A percentile compares a stretch with the other conserved stretches of the same genome.
Conservation (phyloP, 2,888 invertebrate genomes). For the Minunthozetes semirufus region DNA sequence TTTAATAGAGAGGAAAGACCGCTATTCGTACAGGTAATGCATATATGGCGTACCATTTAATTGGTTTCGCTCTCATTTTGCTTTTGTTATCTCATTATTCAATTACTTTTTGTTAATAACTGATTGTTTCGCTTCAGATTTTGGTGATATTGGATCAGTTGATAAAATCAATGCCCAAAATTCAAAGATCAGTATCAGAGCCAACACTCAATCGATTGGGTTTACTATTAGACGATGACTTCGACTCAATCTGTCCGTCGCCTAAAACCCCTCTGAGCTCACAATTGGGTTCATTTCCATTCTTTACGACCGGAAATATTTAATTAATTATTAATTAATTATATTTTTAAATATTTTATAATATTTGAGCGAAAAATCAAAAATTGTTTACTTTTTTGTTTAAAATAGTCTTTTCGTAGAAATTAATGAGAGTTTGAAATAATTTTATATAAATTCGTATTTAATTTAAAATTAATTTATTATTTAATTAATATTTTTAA, state of each 20-base stretch:
- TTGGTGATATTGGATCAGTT: slow-evolving; percentile 65
- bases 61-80: slow-evolving; percentile 29
- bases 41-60: too few relatives aligned
- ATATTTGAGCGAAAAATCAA: too few relatives aligned
- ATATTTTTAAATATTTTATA: too few relatives aligned
- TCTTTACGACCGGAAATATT: slow-evolving; percentile 44
- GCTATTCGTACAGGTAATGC: slow-evolving; percentile 68
- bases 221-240: slow-evolving; percentile 75
- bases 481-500: too few relatives aligned
- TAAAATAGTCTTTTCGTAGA: too few relatives aligned
- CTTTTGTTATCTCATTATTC: neutral
- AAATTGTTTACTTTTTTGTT: too few relatives aligned
- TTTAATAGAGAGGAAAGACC: slow-evolving; percentile 80
- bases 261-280: slow-evolving; percentile 93
- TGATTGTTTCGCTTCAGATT: slow-evolving; percentile 56
- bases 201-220: slow-evolving; percentile 77
- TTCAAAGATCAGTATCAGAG: slow-evolving; percentile 77
- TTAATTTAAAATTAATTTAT: too few relatives aligned
- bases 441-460: too few relatives aligned
- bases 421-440: too few relatives aligned
- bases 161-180: slow-evolving; percentile 80
- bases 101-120: slow-evolving; percentile 35
- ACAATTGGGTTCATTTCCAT: slow-evolving; percentile 59
- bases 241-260: slow-evolving; percentile 74
- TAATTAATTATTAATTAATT: neutral